These are phyloP conservation scores for Dione juno DNA, from an alignment of 2,888 invertebrate species.

Conservation along the genomic window DNA sequence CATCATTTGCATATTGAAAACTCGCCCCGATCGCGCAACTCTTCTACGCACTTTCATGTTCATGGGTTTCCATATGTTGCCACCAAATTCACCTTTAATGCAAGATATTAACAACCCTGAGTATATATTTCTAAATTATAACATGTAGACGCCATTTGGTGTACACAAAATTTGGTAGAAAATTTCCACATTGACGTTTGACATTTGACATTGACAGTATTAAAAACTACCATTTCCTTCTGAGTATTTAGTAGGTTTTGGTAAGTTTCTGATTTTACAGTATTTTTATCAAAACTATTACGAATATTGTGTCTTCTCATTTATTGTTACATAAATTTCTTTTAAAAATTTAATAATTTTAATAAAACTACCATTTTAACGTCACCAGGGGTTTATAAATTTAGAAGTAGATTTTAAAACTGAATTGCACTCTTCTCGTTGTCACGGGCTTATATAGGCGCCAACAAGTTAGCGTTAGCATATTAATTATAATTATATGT, in stretches of 20 bases:
- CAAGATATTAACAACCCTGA: slow-evolving; percentile 83
- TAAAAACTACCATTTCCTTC: slow-evolving; percentile 40
- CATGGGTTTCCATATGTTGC: slow-evolving; percentile 95
- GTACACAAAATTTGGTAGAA: slow-evolving; percentile 38
- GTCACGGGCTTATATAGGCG: slow-evolving; percentile 53
- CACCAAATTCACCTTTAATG: slow-evolving; percentile 87
- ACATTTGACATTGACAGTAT: slow-evolving; percentile 15
- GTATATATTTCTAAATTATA: slow-evolving; percentile 81
- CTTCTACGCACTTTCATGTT: slow-evolving; percentile 98
- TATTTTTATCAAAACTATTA: background rate
- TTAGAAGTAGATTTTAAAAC: slow-evolving; percentile 14
- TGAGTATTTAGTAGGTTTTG: slow-evolving; percentile 9
- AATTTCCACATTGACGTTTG: slow-evolving; percentile 3
- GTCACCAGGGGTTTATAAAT: background rate
- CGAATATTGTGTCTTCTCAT: background rate
- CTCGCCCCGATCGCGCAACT: slow-evolving; percentile 91
- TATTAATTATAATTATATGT: slow-evolving; percentile 52
- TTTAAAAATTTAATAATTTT: background rate
- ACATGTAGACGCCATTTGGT: slow-evolving; percentile 65
- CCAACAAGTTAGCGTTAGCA: slow-evolving; percentile 58
- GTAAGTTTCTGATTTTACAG: slow-evolving; percentile 26
- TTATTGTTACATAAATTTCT: background rate
- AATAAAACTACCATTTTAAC: slow-evolving; percentile 2
- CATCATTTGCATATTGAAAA: slow-evolving; percentile 90
- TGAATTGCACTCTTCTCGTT: slow-evolving; percentile 35